These are phyloP conservation scores for Leucozona laternaria DNA, from an alignment of 2,888 invertebrate genomes.

Conservation along the genomic window DNA sequence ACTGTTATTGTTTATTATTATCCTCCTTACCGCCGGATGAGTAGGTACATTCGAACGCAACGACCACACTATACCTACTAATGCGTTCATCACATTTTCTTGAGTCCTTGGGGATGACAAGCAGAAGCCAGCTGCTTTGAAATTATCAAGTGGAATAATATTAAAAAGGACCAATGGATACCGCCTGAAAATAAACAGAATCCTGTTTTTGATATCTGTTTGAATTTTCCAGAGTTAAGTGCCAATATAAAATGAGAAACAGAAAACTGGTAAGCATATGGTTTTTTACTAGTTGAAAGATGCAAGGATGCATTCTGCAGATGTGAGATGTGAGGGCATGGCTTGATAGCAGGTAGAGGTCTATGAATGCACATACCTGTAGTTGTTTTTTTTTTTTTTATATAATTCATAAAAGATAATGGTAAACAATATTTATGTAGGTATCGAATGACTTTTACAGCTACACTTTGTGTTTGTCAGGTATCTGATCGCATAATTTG, in stretches of 20 bases:
- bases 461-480: too few species aligned
- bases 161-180: neutral
- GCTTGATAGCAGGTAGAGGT: neutral
- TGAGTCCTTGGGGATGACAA: conserved; percentile 2
- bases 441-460: too few species aligned
- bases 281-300: neutral
- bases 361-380: neutral
- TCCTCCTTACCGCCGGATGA: neutral
- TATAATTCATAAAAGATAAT: too few species aligned
- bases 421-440: too few species aligned
- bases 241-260: neutral
- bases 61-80: neutral
- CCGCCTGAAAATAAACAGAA: neutral
- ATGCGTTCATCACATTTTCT: neutral
- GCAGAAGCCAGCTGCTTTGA: neutral
- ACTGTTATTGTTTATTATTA: neutral
- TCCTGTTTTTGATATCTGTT: neutral
- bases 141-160: conserved; percentile 1
- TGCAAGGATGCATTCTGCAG: neutral
- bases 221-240: neutral
- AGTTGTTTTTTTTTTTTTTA: too few species aligned
- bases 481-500: too few species aligned
- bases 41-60: neutral
- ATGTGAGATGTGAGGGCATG: neutral
- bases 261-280: neutral